Evolutionary conservation across 2,797 vertebrate species (phyloP).

Genomic region (Cuniculus paca): DNA sequence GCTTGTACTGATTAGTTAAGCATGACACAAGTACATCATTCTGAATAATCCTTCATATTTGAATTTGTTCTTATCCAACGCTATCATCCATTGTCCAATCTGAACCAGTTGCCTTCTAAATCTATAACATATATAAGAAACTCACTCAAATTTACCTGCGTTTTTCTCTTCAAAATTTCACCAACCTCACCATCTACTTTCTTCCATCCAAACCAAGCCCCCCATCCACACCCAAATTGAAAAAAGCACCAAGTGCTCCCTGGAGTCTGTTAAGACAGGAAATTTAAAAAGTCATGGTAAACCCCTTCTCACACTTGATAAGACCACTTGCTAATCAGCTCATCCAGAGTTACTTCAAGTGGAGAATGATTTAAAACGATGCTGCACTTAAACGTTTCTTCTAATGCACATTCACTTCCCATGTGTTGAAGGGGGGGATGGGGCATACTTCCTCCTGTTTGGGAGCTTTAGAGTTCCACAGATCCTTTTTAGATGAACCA

Average conservation of each 20-base stretch:
- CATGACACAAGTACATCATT: not conserved
- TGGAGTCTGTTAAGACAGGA: not conserved
- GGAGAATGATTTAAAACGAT: slow-evolving; percentile 2
- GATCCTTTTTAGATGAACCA: slow-evolving; percentile 35
- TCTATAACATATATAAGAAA: not conserved
- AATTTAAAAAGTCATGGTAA: not conserved
- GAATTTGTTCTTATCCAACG: not conserved
- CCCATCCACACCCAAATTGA: not conserved
- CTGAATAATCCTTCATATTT: not conserved
- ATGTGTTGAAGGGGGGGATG: not conserved
- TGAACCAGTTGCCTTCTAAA: not conserved
- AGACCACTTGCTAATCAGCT: slow-evolving; percentile 9
- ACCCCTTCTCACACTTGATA: not conserved
- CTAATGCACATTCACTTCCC: not conserved
- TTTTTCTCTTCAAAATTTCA: slow-evolving; percentile 15
- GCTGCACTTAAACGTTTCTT: not conserved
- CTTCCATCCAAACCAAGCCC: not conserved
- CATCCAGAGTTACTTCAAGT: not conserved
- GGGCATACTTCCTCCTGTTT: not conserved
- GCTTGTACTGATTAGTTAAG: no score
- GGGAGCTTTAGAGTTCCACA: not conserved
- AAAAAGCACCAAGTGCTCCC: not conserved
- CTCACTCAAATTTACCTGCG: not conserved
- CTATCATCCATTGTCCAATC: not conserved
- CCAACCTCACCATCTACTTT: not conserved